These are phyloP conservation scores for Diadema setosum DNA, from an alignment of 35 echinoderm and acorn worm genomes.

Conservation along the genomic window DNA sequence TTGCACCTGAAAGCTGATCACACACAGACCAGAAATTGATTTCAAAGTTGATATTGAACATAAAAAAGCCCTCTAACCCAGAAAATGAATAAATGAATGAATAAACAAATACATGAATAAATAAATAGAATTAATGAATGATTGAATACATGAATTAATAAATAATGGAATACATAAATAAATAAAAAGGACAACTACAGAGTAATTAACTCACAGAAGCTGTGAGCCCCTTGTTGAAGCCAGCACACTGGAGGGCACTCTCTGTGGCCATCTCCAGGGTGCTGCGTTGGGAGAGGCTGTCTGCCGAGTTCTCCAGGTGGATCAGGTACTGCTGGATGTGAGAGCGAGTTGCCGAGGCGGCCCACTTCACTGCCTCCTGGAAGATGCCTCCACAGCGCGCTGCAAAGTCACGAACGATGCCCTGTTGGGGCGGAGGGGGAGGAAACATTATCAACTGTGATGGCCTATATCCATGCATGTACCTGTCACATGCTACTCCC, in stretches of 20 bases:
- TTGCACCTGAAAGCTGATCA: too few species aligned
- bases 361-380: conserved; percentile 92
- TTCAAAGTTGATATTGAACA: too few species aligned
- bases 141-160: background rate
- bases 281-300: conserved; percentile 52
- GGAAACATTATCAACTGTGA: too few species aligned
- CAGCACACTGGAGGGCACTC: conserved; percentile 74
- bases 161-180: background rate
- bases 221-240: conserved; percentile 51
- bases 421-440: background rate
- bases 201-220: background rate
- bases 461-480: too few species aligned
- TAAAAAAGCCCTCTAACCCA: too few species aligned
- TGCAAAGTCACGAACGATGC: conserved; percentile 80
- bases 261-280: conserved; percentile 76
- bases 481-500: too few species aligned
- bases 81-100: background rate
- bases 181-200: background rate
- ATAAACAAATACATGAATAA: background rate
- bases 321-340: conserved; percentile 89
- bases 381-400: conserved; percentile 93
- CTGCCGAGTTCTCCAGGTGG: conserved; percentile 54
- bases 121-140: background rate
- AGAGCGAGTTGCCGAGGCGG: conserved; percentile 70
- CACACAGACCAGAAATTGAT: too few species aligned